A percentile compares a stretch with the other conserved stretches of the same genome.
These are phyloP conservation scores for Nomada ruficornis DNA, from an alignment of 2,888 invertebrate genomes.

Conservation along the genomic window DNA sequence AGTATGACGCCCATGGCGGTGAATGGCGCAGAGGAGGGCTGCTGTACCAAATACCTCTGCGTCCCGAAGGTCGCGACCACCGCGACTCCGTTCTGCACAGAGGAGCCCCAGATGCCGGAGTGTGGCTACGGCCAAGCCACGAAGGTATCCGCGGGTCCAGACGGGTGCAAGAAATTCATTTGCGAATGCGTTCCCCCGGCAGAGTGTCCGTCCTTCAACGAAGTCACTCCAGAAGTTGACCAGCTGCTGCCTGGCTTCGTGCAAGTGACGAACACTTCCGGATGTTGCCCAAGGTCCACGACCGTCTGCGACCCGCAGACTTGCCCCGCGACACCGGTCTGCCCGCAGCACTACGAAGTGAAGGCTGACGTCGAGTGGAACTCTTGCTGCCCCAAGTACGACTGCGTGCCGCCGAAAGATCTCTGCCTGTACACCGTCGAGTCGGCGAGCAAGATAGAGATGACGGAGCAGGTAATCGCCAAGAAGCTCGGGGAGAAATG, in stretches of 20 bases:
- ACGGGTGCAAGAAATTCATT: slow-evolving; percentile 90
- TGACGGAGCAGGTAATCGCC: slow-evolving; percentile 24
- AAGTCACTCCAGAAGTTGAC: slow-evolving; percentile 82
- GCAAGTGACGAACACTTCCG: slow-evolving; percentile 86
- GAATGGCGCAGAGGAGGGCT: slow-evolving; percentile 86
- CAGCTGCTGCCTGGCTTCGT: slow-evolving; percentile 88
- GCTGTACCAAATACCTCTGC: slow-evolving; percentile 90
- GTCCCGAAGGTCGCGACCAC: slow-evolving; percentile 86
- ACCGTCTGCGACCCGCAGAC: slow-evolving; percentile 87
- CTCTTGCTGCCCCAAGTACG: slow-evolving; percentile 88
- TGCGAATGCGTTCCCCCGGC: slow-evolving; percentile 91
- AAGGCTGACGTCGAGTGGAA: slow-evolving; percentile 77
- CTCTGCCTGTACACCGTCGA: slow-evolving; percentile 88
- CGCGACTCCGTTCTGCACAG: slow-evolving; percentile 85
- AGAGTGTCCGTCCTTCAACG: slow-evolving; percentile 86
- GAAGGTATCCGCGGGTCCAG: slow-evolving; percentile 87
- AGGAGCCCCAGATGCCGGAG: slow-evolving; percentile 88
- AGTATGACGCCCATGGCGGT: slow-evolving; percentile 86
- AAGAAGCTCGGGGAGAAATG: slow-evolving; percentile 86
- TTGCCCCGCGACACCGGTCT: slow-evolving; percentile 87
- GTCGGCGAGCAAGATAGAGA: slow-evolving; percentile 80
- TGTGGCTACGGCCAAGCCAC: slow-evolving; percentile 90
- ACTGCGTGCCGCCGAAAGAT: slow-evolving; percentile 88
- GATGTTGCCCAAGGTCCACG: slow-evolving; percentile 89
- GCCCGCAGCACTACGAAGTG: slow-evolving; percentile 87